Evolutionary conservation across 2,888 invertebrate species (phyloP).

Genomic region (Calameuta filiformis): DNA sequence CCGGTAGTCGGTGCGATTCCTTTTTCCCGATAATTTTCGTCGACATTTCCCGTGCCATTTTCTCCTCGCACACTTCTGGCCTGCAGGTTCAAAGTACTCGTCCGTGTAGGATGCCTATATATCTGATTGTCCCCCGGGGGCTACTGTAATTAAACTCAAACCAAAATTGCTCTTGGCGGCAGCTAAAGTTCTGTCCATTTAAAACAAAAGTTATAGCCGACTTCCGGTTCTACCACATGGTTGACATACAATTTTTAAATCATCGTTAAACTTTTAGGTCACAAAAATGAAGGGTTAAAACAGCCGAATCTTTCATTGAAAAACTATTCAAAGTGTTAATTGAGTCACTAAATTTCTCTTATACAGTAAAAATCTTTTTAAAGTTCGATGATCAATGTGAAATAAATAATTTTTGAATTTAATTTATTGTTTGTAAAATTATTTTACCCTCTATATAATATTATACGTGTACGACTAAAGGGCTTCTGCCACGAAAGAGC

Average conservation of each 20-base stretch:
- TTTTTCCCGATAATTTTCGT: slow-evolving; percentile 36
- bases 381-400: not conserved
- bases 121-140: slow-evolving; percentile 52
- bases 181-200: slow-evolving; percentile 35
- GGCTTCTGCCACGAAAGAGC: not conserved
- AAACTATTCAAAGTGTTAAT: too few species aligned
- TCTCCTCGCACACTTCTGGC: slow-evolving; percentile 30
- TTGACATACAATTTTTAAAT: not conserved
- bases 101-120: slow-evolving; percentile 40
- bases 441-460: not conserved
- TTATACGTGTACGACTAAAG: not conserved
- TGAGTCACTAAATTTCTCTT: not conserved
- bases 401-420: not conserved
- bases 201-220: slow-evolving; percentile 3
- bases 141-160: slow-evolving; percentile 53
- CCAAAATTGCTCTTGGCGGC: slow-evolving; percentile 46
- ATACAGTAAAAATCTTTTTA: not conserved
- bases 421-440: not conserved
- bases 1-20: slow-evolving; percentile 1
- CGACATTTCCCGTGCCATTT: slow-evolving; percentile 34
- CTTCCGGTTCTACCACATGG: not conserved
- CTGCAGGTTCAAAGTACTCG: slow-evolving; percentile 35
- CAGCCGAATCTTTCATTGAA: not conserved
- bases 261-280: not conserved
- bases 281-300: not conserved